A percentile compares a stretch with the other conserved stretches of the same genome.
Conservation (phyloP, 1,140 invertebrate species). For the Drosophila bipectinata region DNA sequence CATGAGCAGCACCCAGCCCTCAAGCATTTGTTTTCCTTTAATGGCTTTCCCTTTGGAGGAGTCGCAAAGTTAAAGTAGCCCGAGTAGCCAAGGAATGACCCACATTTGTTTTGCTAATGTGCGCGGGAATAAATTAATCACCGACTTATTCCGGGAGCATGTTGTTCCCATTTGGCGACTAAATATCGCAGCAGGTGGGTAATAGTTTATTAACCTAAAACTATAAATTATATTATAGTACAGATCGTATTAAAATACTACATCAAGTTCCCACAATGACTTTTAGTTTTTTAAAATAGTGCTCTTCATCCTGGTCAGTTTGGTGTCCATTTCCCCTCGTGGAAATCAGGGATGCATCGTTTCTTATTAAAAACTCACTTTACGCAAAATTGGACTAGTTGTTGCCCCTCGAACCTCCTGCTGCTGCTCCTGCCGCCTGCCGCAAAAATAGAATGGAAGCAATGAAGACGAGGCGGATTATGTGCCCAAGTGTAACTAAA, state of each 20-base stretch:
- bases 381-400: conserved; percentile 62
- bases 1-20: conserved; percentile 52
- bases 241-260: neutral
- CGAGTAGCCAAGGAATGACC: conserved; percentile 3
- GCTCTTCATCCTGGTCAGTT: neutral
- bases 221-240: neutral
- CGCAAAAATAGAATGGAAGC: conserved; percentile 59
- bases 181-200: neutral
- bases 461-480: conserved; percentile 77
- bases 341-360: conserved; percentile 35
- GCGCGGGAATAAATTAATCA: neutral
- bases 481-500: conserved; percentile 84
- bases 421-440: conserved; percentile 30
- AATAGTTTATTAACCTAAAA: neutral
- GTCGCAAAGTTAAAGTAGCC: conserved; percentile 34
- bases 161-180: neutral
- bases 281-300: neutral
- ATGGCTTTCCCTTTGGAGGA: conserved; percentile 61
- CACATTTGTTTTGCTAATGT: conserved; percentile 39
- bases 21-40: conserved; percentile 66
- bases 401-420: neutral
- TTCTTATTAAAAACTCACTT: conserved; percentile 67
- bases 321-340: neutral
- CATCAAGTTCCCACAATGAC: neutral
- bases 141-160: neutral